Evolutionary conservation across 2,797 vertebrate species (phyloP).

Genomic region (Chelon auratus): DNA sequence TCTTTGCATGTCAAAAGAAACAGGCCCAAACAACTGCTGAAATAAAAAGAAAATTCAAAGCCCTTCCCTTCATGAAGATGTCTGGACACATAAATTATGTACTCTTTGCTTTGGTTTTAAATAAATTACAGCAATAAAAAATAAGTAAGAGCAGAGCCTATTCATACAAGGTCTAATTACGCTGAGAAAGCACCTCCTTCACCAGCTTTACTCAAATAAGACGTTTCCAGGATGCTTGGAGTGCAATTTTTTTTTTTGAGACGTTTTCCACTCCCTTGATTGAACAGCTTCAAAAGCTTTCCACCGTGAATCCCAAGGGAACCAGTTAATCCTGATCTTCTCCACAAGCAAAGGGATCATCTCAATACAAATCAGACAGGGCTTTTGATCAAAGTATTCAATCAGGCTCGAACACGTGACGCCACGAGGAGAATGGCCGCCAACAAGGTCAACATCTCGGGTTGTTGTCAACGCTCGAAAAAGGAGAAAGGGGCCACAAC

Average conservation of each 20-base stretch:
- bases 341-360: slow-evolving; percentile 84
- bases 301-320: slow-evolving; percentile 74
- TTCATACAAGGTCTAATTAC: slow-evolving; percentile 41
- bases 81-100: slow-evolving; percentile 40
- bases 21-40: slow-evolving; percentile 55
- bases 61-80: slow-evolving; percentile 15
- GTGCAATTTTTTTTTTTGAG: slow-evolving; percentile 57
- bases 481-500: not conserved
- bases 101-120: slow-evolving; percentile 27
- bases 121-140: slow-evolving; percentile 24
- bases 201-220: slow-evolving; percentile 40
- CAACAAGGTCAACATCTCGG: slow-evolving; percentile 68
- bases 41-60: slow-evolving; percentile 27
- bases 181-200: slow-evolving; percentile 26
- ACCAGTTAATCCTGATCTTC: slow-evolving; percentile 86
- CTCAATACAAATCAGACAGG: slow-evolving; percentile 84
- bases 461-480: slow-evolving; percentile 26
- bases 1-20: slow-evolving; percentile 77
- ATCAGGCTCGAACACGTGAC: slow-evolving; percentile 71
- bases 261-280: slow-evolving; percentile 76
- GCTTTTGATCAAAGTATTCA: slow-evolving; percentile 84
- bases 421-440: slow-evolving; percentile 55
- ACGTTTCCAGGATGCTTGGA: slow-evolving; percentile 61
- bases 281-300: slow-evolving; percentile 84
- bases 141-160: slow-evolving; percentile 9